Conservation (phyloP, 2,888 invertebrate genomes). For the Cyaniris semiargus region DNA sequence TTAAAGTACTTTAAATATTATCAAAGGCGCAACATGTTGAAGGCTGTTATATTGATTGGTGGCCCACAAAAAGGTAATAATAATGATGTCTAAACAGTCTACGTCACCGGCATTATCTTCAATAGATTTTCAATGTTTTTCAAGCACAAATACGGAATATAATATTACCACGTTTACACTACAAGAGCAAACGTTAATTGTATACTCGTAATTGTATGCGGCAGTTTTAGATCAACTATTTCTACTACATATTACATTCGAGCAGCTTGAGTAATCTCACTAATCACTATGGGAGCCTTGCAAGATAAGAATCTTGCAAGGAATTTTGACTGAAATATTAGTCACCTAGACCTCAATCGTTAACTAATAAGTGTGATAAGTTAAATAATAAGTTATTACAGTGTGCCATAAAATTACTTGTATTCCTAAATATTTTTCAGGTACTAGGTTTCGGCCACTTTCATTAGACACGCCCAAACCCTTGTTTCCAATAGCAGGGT, state of each 20-base stretch:
- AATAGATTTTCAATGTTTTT: neutral
- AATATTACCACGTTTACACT: neutral
- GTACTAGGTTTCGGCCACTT: slow-evolving; percentile 97
- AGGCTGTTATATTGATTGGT: slow-evolving; percentile 95
- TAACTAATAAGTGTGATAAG: neutral
- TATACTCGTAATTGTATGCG: neutral
- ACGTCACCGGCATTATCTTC: slow-evolving; percentile 56
- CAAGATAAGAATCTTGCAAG: neutral
- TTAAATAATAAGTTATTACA: too few relatives aligned
- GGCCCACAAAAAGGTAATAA: slow-evolving; percentile 94
- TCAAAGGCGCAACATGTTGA: slow-evolving; percentile 77
- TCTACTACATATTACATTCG: neutral
- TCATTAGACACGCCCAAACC: slow-evolving; percentile 99
- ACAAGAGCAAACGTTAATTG: neutral
- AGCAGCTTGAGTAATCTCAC: neutral
- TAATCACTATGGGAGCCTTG: neutral
- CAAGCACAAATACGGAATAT: neutral
- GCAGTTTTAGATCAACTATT: neutral
- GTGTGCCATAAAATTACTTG: neutral
- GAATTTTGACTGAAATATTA: neutral
- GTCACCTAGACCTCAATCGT: neutral
- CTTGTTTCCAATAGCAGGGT: slow-evolving; percentile 96
- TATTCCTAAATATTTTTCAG: slow-evolving; percentile 71
- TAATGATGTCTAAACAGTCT: slow-evolving; percentile 28
- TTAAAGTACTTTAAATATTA: neutral